Evolutionary conservation across 2,113 vertebrate genomes (phyloP).

Genomic region (Montifringilla adamsi): DNA sequence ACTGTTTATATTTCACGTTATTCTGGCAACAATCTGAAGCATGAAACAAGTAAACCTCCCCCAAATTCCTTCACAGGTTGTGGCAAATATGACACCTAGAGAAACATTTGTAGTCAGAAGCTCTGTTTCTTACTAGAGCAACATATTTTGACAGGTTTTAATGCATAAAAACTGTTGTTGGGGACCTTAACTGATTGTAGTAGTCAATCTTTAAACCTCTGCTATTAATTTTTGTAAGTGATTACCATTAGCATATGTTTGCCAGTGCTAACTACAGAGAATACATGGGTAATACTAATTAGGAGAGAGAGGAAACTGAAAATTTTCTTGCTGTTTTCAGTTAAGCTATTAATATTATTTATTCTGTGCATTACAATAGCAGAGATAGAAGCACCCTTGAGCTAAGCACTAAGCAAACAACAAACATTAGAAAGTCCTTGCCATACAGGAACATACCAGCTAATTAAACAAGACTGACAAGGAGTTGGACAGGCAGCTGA

Average conservation of each 20-base stretch:
- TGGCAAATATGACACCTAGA: not conserved
- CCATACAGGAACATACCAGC: not conserved
- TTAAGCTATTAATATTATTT: not conserved
- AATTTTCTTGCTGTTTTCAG: not conserved
- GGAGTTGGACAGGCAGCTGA: not conserved
- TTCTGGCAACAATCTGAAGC: not conserved
- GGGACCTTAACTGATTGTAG: not conserved
- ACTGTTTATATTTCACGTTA: not conserved
- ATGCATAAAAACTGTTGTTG: not conserved
- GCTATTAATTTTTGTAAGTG: not conserved
- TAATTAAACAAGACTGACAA: constrained; percentile 21
- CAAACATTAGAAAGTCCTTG: not conserved
- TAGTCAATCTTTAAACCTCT: not conserved
- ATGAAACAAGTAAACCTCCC: not conserved
- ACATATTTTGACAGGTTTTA: not conserved
- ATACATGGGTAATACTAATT: not conserved
- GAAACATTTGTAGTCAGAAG: not conserved
- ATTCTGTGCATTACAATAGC: not conserved
- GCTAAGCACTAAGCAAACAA: not conserved
- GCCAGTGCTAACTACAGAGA: not conserved
- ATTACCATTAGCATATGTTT: not conserved
- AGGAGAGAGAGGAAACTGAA: not conserved
- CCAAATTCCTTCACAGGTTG: not conserved
- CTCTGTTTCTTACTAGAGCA: not conserved
- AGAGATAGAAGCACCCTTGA: not conserved